Evolutionary conservation across 2,888 invertebrate genomes (phyloP), one percentile per base, ranked within the genome.

Genomic region (Lithophane semibrunnea): DNA sequence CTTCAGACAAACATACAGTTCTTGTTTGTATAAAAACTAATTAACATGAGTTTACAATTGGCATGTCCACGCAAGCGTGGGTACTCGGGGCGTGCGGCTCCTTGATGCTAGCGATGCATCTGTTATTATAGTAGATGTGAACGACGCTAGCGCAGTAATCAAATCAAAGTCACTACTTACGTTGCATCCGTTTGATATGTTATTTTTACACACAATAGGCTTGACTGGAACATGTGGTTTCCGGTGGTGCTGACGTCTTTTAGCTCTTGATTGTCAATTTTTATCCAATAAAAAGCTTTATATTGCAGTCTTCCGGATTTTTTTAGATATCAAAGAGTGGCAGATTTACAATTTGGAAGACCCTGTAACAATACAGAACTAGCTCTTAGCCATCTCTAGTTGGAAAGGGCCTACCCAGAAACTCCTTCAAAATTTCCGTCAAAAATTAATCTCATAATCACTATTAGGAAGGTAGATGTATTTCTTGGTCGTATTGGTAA

Each of bases 181-280:
- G 58, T 75, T 75, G 84, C 86, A 84, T 84, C 84, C 83, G 84
- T 73, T 83, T 56, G 68, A 66, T 83, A 86, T 63, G 83, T 79
- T 86, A 83, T 82, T 85, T 86, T 85, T 85, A 85, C 66, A 80
- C 73, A 83, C 82, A 82, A 82, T 85, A 76, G 82, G 66, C 76
- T 66, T 71, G 81, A 47, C 60, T 66, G 74, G 61, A 47, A 56
- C 72, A 37, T 85, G 68, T 75, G 67, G 61, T 47, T 67, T 84
- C 81, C 82, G 67, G 49, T 64, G n/a, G 42, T 52, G 8, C 52
- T 18, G 44, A 52, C 65, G 60, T 78, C 37, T 74, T 71, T 66
- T 66, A 73, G 37, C n/a, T 42, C 24, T 54, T 58, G 47, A 58
- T 67, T 68, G 44, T 9, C 9, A 44, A 12, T 52, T 9, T 61